Conservation (phyloP, 2,888 invertebrate genomes). For the Amphipoea oculea region DNA sequence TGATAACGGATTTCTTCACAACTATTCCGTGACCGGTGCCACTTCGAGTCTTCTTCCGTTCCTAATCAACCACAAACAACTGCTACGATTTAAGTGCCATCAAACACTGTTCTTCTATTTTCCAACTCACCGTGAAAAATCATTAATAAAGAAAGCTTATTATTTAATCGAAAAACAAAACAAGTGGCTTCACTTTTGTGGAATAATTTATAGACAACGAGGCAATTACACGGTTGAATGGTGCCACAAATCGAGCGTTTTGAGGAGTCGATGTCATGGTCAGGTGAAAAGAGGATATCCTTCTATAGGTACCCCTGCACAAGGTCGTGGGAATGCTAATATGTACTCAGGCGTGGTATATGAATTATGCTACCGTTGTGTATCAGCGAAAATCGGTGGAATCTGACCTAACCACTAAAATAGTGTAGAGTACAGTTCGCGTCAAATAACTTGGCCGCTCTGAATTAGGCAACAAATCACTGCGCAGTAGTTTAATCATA, state of each 20-base stretch:
- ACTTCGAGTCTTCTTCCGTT: not conserved
- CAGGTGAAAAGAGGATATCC: slow-evolving; percentile 73
- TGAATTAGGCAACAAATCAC: too few relatives aligned
- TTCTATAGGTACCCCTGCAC: slow-evolving; percentile 59
- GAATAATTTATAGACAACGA: slow-evolving; percentile 74
- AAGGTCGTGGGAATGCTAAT: slow-evolving; percentile 72
- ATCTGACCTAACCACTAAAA: slow-evolving; percentile 7
- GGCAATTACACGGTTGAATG: slow-evolving; percentile 79
- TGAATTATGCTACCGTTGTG: slow-evolving; percentile 8
- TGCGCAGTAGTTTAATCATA: too few relatives aligned
- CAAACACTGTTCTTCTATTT: not conserved
- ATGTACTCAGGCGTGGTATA: slow-evolving; percentile 52
- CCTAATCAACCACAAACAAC: slow-evolving; percentile 1
- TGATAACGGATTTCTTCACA: not conserved
- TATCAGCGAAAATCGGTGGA: not conserved
- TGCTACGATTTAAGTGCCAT: not conserved
- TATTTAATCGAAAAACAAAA: slow-evolving; percentile 34
- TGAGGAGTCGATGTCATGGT: slow-evolving; percentile 61
- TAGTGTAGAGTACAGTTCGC: not conserved
- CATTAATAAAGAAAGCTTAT: slow-evolving; percentile 12
- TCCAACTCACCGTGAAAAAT: not conserved
- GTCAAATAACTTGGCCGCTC: too few relatives aligned
- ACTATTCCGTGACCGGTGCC: not conserved
- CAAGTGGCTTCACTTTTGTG: slow-evolving; percentile 49
- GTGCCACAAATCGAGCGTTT: slow-evolving; percentile 75